Conservation (phyloP, 2,113 vertebrate species). For the Tiliqua scincoides region DNA sequence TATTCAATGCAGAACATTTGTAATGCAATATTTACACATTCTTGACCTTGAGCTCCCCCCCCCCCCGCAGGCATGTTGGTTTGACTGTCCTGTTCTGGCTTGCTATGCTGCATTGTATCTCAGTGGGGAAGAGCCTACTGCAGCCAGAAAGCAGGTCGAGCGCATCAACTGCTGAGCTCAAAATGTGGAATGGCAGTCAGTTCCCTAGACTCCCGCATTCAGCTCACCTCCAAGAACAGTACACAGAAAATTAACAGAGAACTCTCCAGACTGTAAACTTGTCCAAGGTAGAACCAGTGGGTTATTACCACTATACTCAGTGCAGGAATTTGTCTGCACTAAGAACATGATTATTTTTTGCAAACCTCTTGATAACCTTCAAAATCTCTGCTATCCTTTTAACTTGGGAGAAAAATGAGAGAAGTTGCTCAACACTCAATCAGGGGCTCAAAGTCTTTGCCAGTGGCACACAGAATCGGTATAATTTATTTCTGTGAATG, state of each 20-base stretch:
- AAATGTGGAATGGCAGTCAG: background rate
- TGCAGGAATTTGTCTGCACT: constrained; percentile 28
- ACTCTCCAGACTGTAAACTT: constrained; percentile 36
- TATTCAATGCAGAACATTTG: background rate
- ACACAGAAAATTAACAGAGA: background rate
- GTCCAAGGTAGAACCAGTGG: background rate
- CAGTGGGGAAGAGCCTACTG: background rate
- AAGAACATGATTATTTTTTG: constrained; percentile 43
- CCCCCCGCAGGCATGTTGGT: fast-evolving
- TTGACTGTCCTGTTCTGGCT: fast-evolving
- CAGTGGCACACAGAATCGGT: constrained; percentile 62
- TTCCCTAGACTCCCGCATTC: constrained; percentile 41
- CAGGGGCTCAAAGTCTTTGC: constrained; percentile 60
- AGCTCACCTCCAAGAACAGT: background rate
- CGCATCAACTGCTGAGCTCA: constrained; percentile 41
- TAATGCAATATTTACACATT: fast-evolving
- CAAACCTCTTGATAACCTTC: constrained; percentile 43
- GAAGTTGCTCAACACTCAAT: constrained; percentile 44
- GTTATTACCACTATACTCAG: constrained; percentile 17
- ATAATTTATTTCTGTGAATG: constrained; percentile 66
- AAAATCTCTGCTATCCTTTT: constrained; percentile 41
- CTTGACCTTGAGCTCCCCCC: background rate
- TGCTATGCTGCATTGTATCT: background rate
- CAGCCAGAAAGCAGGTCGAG: constrained; percentile 32
- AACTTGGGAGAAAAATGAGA: constrained; percentile 61